These are phyloP conservation scores for Alligator mississippiensis DNA, from an alignment of 2,113 vertebrate species.

Conservation along the genomic window DNA sequence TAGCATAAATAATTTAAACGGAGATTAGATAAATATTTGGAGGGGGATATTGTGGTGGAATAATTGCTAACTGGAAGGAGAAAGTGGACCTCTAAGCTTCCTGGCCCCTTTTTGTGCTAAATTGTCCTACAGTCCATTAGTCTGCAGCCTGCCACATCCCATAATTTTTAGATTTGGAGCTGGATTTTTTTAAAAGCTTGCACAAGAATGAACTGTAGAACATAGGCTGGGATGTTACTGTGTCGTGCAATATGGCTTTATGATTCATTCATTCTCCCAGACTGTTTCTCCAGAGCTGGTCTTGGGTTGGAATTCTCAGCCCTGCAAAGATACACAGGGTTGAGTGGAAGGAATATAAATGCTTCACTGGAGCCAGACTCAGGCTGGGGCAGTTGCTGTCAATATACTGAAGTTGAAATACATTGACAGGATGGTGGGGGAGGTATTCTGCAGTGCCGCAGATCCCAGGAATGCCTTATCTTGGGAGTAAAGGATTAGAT, in stretches of 20 bases:
- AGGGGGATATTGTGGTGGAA: not conserved
- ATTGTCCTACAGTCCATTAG: not conserved
- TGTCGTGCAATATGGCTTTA: conserved; percentile 18
- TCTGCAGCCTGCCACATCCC: not conserved
- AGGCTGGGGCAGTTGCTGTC: conserved; percentile 42
- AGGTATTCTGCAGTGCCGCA: conserved; percentile 16
- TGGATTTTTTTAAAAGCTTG: not conserved
- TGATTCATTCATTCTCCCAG: conserved; percentile 45
- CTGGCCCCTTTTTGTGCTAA: not conserved
- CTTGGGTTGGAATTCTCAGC: conserved; percentile 24
- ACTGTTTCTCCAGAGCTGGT: conserved; percentile 23
- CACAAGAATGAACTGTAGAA: not conserved
- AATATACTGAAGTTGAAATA: conserved; percentile 35
- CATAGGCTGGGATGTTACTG: conserved; percentile 1
- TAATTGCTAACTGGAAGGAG: not conserved
- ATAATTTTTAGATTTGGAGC: not conserved
- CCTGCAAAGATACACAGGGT: conserved; percentile 13
- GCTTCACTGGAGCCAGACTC: conserved; percentile 58
- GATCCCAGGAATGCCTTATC: conserved; percentile 18
- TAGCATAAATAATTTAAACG: conserved; percentile 63
- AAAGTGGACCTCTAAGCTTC: not conserved
- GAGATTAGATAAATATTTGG: conserved; percentile 50
- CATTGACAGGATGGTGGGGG: conserved; percentile 18
- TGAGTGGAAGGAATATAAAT: conserved; percentile 49
- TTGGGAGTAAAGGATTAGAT: not conserved